phyloP scores from a whole-genome alignment of 2,113 vertebrate genomes.

The Myodes glareolus region DNA sequence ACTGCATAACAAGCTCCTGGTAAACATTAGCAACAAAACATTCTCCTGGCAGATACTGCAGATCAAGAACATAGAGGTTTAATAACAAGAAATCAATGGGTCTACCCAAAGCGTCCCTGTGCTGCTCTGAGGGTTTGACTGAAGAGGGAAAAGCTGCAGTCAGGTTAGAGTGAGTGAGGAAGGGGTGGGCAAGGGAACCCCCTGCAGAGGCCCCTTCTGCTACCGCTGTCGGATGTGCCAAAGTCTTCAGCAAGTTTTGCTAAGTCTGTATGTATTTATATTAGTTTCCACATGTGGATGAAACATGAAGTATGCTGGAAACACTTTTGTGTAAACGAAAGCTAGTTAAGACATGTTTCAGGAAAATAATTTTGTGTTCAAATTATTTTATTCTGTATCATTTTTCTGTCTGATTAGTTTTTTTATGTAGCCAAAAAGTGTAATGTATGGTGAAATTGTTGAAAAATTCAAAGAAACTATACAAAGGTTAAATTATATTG shows the following conservation, averaged over 20 bases:
- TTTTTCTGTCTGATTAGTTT: background rate
- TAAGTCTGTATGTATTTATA: background rate
- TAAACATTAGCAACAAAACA: conserved; percentile 45
- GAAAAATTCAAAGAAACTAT: background rate
- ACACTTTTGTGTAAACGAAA: conserved; percentile 17
- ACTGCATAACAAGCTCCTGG: background rate
- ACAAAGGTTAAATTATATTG: background rate
- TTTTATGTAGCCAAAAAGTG: background rate
- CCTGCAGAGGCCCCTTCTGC: background rate
- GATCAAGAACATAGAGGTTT: conserved; percentile 1
- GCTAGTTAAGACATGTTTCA: background rate
- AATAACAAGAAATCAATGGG: background rate
- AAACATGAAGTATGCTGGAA: background rate
- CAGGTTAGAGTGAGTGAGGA: background rate
- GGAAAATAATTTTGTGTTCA: background rate
- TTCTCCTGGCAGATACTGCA: background rate
- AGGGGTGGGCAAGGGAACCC: background rate
- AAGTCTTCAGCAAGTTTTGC: background rate
- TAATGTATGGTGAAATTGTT: background rate
- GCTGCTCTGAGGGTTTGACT: background rate
- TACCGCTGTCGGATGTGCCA: background rate
- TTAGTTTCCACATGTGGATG: background rate
- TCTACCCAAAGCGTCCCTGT: background rate
- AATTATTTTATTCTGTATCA: background rate
- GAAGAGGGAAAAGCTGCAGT: background rate